Percentiles rank a stretch among this genome's conserved stretches.
Conservation (phyloP, 2,113 vertebrate genomes). For the Carassius carassius region DNA sequence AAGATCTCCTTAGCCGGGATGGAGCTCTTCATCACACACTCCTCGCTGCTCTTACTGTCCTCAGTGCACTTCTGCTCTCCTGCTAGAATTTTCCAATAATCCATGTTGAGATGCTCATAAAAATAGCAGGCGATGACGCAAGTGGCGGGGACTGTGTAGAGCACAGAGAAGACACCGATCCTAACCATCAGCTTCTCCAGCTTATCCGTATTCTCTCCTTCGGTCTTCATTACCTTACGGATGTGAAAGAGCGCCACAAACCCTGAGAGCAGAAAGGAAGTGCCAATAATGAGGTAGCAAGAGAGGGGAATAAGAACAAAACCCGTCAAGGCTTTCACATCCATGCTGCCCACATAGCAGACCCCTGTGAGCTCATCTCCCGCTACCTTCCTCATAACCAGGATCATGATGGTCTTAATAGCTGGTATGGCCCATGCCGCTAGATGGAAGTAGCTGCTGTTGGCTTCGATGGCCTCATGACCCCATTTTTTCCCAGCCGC, state of each 20-base stretch:
- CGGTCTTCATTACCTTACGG: slow-evolving; percentile 93
- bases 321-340: slow-evolving; percentile 88
- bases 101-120: slow-evolving; percentile 95
- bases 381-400: slow-evolving; percentile 93
- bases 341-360: slow-evolving; percentile 97
- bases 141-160: slow-evolving; percentile 94
- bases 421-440: slow-evolving; percentile 95
- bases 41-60: slow-evolving; percentile 70
- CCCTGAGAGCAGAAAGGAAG: slow-evolving; percentile 93
- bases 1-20: slow-evolving; percentile 95
- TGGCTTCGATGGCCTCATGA: slow-evolving; percentile 95
- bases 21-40: slow-evolving; percentile 88
- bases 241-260: slow-evolving; percentile 98
- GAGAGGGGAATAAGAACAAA: slow-evolving; percentile 93
- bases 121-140: slow-evolving; percentile 97
- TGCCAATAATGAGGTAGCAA: slow-evolving; percentile 91
- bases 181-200: slow-evolving; percentile 96
- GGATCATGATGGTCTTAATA: slow-evolving; percentile 93
- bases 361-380: slow-evolving; percentile 94
- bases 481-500: slow-evolving; percentile 98
- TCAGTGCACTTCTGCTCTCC: slow-evolving; percentile 80
- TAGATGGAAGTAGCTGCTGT: slow-evolving; percentile 98
- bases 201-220: slow-evolving; percentile 96
- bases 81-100: slow-evolving; percentile 87
- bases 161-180: slow-evolving; percentile 93